Evolutionary conservation across 2,888 invertebrate genomes (phyloP), one percentile per base, ranked within the genome.

Genomic region (Atethmia centrago): DNA sequence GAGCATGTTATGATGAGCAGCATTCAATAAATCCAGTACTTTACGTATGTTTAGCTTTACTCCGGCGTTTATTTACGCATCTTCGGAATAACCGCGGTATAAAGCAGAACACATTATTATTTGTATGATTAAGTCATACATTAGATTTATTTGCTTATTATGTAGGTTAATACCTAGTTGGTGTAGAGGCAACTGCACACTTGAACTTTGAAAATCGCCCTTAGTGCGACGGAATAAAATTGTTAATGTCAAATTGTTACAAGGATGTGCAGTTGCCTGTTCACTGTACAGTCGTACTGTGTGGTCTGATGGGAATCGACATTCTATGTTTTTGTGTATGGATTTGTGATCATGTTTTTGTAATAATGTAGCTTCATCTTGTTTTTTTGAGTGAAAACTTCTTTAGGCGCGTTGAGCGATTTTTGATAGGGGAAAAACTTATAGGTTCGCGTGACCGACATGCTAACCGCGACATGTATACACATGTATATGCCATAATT

Each of bases 111-210:
- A 61, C 42, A 31, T 66, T 45, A 69, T 65, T 80, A 77, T 80
- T 80, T 81, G 49, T 73, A 66, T 81, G 51, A 82, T 81, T 67
- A 82, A 81, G 69, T 73, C 77, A 81, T 72, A 45, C 68, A 55
- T 28, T 25, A 31, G 45, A 82, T 67, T 81, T 77, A 77, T 72
- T 14, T 31, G 31, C 28, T 65, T 81, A 62, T 66, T 69, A 77
- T 72, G n/a, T 81, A 49, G 81, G 81, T 77, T 71, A 80, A 59
- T 69, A 74, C 31, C 7, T 61, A 28, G 40, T 68, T 56, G 9
- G 51, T 40, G 61, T 76, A 67, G 12, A 53, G 5, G 42, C 16
- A 47, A 2, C 28, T 31, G 0, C 36, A 10, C 0, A 7, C 0
- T 16, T 55, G 1, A 28, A 47, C 16, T 9, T 0, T 14, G 0